Evolutionary conservation across 64 coral and sea anemone species (phyloP).

Genomic region (Pachyseris speciosa): DNA sequence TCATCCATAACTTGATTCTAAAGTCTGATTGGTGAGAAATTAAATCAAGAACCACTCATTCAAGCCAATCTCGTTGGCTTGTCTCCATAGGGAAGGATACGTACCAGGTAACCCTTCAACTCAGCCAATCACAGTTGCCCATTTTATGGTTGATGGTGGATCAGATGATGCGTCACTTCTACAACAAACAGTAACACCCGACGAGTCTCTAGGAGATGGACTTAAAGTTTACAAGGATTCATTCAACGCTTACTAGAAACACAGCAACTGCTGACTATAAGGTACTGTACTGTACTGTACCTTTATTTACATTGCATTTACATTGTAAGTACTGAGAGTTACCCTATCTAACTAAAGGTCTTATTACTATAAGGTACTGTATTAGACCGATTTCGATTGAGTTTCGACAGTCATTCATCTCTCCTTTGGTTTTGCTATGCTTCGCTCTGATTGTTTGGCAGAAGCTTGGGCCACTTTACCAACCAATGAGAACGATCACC

Average conservation of each 20-base stretch:
- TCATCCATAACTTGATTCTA: too few species aligned
- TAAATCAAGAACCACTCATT: background rate
- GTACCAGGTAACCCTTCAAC: slow-evolving; percentile 91
- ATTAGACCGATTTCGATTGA: too few species aligned
- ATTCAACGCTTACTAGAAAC: slow-evolving; percentile 92
- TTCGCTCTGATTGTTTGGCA: too few species aligned
- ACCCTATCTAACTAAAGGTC: too few species aligned
- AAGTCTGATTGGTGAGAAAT: background rate
- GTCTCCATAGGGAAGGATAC: slow-evolving; percentile 78
- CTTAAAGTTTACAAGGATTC: slow-evolving; percentile 99
- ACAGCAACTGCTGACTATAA: background rate
- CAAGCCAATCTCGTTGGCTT: background rate
- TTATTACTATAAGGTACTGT: too few species aligned
- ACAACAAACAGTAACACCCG: slow-evolving; percentile 79
- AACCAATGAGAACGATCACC: too few species aligned
- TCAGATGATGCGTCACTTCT: slow-evolving; percentile 90
- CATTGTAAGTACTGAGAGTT: too few species aligned
- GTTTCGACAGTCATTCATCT: too few species aligned
- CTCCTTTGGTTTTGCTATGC: too few species aligned
- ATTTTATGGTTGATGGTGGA: slow-evolving; percentile 97
- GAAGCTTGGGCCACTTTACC: too few species aligned
- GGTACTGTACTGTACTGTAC: background rate
- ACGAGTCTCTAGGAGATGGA: slow-evolving; percentile 95
- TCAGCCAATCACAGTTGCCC: slow-evolving; percentile 81
- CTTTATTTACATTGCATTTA: too few species aligned